phyloP scores from a whole-genome alignment of 2,888 invertebrate genomes.

The Adelphocoris suturalis region DNA sequence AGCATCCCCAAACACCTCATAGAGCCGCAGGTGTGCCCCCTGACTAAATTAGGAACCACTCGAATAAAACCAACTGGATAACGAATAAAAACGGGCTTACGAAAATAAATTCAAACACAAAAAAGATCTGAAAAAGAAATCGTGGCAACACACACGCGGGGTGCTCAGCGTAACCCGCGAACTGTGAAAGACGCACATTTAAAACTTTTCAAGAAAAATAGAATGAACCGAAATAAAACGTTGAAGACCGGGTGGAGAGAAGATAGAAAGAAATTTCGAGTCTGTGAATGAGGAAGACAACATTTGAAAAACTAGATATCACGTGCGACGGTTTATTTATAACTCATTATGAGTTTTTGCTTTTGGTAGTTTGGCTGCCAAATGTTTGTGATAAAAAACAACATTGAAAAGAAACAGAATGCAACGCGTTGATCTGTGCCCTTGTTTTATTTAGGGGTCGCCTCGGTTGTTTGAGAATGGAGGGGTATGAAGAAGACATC shows the following conservation, averaged over 20 bases:
- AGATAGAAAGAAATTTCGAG: not conserved
- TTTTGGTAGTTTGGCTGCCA: slow-evolving; percentile 21
- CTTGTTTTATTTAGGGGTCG: slow-evolving; percentile 21
- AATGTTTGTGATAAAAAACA: slow-evolving; percentile 58
- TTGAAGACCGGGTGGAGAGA: not conserved
- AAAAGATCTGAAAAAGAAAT: not conserved
- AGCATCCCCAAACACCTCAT: not conserved
- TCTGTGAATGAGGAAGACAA: slow-evolving; percentile 68
- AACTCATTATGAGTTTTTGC: slow-evolving; percentile 65
- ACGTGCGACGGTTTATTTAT: slow-evolving; percentile 59
- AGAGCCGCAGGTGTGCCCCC: not conserved
- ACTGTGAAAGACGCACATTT: slow-evolving; percentile 56
- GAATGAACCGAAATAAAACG: slow-evolving; percentile 48
- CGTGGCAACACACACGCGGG: slow-evolving; percentile 12
- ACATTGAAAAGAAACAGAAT: slow-evolving; percentile 38
- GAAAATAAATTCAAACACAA: slow-evolving; percentile 22
- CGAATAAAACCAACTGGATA: slow-evolving; percentile 1
- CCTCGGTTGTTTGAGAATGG: not conserved
- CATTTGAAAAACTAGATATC: slow-evolving; percentile 67
- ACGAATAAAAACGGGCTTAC: slow-evolving; percentile 21
- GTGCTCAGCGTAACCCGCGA: slow-evolving; percentile 46
- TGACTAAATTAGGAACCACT: slow-evolving; percentile 4
- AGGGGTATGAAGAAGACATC: slow-evolving; percentile 15
- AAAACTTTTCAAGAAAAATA: slow-evolving; percentile 54
- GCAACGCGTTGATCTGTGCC: slow-evolving; percentile 14